Conservation (phyloP, 1,140 invertebrate genomes). For the Patella vulgata region DNA sequence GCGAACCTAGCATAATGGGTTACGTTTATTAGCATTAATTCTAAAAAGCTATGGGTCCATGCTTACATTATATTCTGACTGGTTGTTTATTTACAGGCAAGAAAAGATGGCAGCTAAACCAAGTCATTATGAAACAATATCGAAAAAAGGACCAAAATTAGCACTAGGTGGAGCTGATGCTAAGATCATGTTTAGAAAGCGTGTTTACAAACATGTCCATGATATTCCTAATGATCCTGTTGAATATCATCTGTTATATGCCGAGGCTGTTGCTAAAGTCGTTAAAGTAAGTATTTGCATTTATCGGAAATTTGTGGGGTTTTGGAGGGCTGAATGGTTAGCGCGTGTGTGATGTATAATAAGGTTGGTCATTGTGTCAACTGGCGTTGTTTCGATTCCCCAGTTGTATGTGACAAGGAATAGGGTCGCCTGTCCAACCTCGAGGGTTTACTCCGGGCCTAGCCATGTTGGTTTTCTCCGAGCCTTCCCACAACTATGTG, state of each 20-base stretch:
- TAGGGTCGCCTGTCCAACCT: too few relatives aligned
- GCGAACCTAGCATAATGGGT: too few relatives aligned
- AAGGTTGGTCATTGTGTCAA: too few relatives aligned
- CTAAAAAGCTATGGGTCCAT: not conserved
- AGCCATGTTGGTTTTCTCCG: not conserved
- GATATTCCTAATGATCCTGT: conserved; percentile 96
- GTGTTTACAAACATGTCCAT: conserved; percentile 85
- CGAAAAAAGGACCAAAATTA: conserved; percentile 62
- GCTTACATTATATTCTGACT: too few relatives aligned
- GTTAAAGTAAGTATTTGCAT: conserved; percentile 84
- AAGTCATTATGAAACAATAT: conserved; percentile 65
- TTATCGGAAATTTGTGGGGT: too few relatives aligned
- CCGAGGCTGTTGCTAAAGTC: conserved; percentile 93
- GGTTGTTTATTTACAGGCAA: conserved; percentile 33
- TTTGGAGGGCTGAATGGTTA: too few relatives aligned
- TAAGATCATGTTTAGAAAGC: conserved; percentile 90
- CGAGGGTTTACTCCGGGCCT: too few relatives aligned
- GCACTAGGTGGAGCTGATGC: conserved; percentile 82
- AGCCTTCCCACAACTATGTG: too few relatives aligned
- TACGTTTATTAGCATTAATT: not conserved
- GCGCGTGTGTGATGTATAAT: too few relatives aligned
- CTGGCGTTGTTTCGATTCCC: too few relatives aligned
- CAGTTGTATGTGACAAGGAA: too few relatives aligned
- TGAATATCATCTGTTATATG: conserved; percentile 93
- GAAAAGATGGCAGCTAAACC: conserved; percentile 58